Base-by-base conservation (phyloP, 2,888 invertebrate genomes). In the Amiota communis region DNA sequence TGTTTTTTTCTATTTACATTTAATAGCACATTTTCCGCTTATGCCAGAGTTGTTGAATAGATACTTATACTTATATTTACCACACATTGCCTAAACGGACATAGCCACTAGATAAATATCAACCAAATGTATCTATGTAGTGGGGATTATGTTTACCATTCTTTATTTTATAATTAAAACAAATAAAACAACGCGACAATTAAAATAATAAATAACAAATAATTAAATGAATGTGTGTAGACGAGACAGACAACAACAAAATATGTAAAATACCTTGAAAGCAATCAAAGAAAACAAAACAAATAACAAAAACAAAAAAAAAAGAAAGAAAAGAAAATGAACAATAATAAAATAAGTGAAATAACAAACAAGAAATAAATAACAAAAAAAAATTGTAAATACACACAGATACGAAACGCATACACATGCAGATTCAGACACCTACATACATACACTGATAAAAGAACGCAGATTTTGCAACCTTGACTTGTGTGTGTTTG, bases 251-350 rank as follows among this genome's bases (percentile, higher is more conserved):
- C 23, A 23, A 36, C 36, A 36, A 36, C 36, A 36, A 36, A 36
- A 36, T 36, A 36, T 36, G 36, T 36, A 36, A 36, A 36, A 36
- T 36, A 36, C 36, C 36, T 36, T 36, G 36, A 36, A 36, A 36
- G 6, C 36, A 36, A 36, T 36, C 36, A 36, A 36, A 36, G 36
- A 36, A 36, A 36, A 63, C 11, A 63, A 63, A n/a, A 36, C n/a
- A n/a, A 63, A n/a, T 15, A 11, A 63, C 63, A 36, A 48, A 47
- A 65, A 46, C 12, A 69, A 46, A 10, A 56, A 56, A 69, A 57
- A 57, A 46, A 12, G 8, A 1, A 68, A 11, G 8, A 36, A 68
- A 17, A 68, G 36, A 36, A 36, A 36, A 36, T 36, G 10, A 65
- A 65, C 67, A 59, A 59, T 20, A 53, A 13, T 15, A 53, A 53